A percentile compares a stretch with the other conserved stretches of the same genome.
These are phyloP conservation scores for Syngnathus rostellatus DNA, from an alignment of 2,797 vertebrate genomes.

Conservation along the genomic window DNA sequence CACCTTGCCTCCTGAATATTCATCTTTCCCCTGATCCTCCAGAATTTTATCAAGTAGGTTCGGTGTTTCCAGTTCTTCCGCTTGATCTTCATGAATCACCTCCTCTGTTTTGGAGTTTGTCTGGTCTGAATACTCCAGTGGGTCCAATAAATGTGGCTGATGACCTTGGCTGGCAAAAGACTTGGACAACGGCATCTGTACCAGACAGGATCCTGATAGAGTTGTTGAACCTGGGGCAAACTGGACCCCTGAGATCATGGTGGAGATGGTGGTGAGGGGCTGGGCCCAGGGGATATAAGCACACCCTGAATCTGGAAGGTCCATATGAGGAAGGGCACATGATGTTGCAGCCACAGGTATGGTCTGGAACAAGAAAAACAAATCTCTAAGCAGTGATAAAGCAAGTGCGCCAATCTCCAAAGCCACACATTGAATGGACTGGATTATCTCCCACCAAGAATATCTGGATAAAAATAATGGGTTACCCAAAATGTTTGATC, in stretches of 20 bases:
- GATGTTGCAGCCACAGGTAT: slow-evolving; percentile 56
- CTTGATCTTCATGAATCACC: slow-evolving; percentile 29
- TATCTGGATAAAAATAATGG: not conserved
- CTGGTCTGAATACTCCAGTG: slow-evolving; percentile 48
- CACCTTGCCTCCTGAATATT: slow-evolving; percentile 64
- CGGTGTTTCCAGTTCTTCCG: slow-evolving; percentile 30
- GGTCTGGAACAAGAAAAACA: slow-evolving; percentile 59
- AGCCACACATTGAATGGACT: not conserved
- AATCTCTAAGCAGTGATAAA: not conserved
- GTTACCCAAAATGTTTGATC: not conserved
- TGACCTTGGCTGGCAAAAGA: slow-evolving; percentile 67
- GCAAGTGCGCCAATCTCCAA: not conserved
- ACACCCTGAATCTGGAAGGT: slow-evolving; percentile 75
- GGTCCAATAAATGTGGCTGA: slow-evolving; percentile 70
- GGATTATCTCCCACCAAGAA: not conserved
- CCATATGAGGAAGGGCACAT: slow-evolving; percentile 71
- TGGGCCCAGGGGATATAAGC: slow-evolving; percentile 87
- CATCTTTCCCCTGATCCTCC: slow-evolving; percentile 54
- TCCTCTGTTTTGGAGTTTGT: slow-evolving; percentile 26
- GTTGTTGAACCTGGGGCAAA: slow-evolving; percentile 63
- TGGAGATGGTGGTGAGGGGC: slow-evolving; percentile 73
- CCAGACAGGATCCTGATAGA: slow-evolving; percentile 69
- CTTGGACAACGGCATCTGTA: slow-evolving; percentile 78
- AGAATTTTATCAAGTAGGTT: slow-evolving; percentile 75
- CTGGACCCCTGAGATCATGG: slow-evolving; percentile 65